A percentile compares a stretch with the other conserved stretches of the same genome.
Conservation (phyloP, 2,113 vertebrate species). For the Calonectris borealis region DNA sequence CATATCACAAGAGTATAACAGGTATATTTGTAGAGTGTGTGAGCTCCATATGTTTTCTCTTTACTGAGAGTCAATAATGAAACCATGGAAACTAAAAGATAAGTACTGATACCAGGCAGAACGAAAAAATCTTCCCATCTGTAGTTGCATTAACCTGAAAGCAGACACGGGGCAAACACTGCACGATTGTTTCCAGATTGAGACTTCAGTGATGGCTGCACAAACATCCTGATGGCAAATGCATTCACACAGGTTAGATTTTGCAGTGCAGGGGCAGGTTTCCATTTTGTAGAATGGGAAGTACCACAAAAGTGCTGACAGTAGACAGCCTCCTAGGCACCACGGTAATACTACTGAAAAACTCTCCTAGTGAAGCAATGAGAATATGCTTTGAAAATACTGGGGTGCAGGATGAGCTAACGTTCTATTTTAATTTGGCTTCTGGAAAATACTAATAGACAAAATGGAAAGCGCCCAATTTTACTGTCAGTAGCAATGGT, state of each 20-base stretch:
- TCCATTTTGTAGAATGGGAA: not conserved
- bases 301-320: not conserved
- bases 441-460: not conserved
- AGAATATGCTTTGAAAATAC: not conserved
- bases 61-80: slow-evolving; percentile 32
- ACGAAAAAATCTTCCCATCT: slow-evolving; percentile 25
- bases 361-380: not conserved
- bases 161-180: not conserved
- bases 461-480: not conserved
- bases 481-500: not conserved
- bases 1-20: not conserved
- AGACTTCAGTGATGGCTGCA: not conserved
- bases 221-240: not conserved
- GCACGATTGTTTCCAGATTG: not conserved
- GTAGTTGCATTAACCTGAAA: slow-evolving; percentile 14
- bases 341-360: not conserved
- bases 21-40: slow-evolving; percentile 8
- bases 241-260: not conserved
- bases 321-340: not conserved
- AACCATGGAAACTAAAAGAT: slow-evolving; percentile 53
- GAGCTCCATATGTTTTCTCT: slow-evolving; percentile 27
- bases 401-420: not conserved
- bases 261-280: not conserved
- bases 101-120: not conserved
- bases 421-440: not conserved